Base-by-base conservation (phyloP, 1,140 invertebrate species). In the Spodoptera litura region DNA sequence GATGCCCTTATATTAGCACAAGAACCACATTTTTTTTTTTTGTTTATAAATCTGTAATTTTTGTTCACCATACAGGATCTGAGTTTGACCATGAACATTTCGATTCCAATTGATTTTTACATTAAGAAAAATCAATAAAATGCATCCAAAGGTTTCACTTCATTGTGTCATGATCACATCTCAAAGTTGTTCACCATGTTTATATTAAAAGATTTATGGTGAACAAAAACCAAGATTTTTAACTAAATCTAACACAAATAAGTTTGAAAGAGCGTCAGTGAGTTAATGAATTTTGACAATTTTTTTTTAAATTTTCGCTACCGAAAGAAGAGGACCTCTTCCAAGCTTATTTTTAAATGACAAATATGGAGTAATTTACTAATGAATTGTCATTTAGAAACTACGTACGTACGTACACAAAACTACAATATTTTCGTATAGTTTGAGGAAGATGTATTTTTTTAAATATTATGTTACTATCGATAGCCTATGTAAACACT, bases 1-100 rank as follows among this genome's bases (percentile, higher is more conserved):
- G 12, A 68, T 68, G 66, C 66, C 66, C 66, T 70, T 70, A 70
- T 66, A 70, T 70, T 53, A 53, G 62, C 62, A 70, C 66, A 52
- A 70, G 35, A 70, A 70, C 66, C 66, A 70, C 66, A 70, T 53
- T 27, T 53, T 70, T 70, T 70, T 52, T 53, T 31, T 52, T 27
- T n/a, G 53, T 53, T 68, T 9, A 10, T 44, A 9, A 44, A 44
- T 44, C 38, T 44, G 38, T 44, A 9, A 8, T 9, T 5, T 49
- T 9, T 49, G 15, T 66, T 49, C 49, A 44, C 9, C 15, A 49
- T 20, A 11, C 49, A 66, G 35, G 25, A 38, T 10, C 38, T 44
- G 35, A 64, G 15, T 3, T 13, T 15, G 61, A 44, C n/a, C 25
- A 12, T 10, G 9, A 31, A 12, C 9, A 1, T 20, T 20, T 20